Evolutionary conservation across 2,113 vertebrate species (phyloP).

Genomic region (Pleuronectes platessa): DNA sequence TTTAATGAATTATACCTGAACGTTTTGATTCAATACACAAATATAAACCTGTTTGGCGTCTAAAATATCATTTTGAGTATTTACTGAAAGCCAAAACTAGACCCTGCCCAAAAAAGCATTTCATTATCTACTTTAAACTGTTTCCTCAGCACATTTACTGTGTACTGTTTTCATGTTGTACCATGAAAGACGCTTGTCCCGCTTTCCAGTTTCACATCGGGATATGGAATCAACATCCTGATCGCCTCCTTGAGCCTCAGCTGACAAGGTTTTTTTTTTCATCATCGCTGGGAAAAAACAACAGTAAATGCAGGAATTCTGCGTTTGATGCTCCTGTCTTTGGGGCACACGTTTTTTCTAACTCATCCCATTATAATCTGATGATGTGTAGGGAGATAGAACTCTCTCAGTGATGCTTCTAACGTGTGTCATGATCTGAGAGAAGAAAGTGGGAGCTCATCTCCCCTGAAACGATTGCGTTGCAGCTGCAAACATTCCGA

Average conservation of each 20-base stretch:
- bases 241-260: constrained; percentile 9
- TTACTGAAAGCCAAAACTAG: too few relatives aligned
- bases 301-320: neutral
- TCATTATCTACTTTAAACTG: too few relatives aligned
- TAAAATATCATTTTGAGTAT: too few relatives aligned
- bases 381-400: constrained; percentile 21
- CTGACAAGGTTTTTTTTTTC: constrained; percentile 38
- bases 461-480: constrained; percentile 5
- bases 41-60: too few relatives aligned
- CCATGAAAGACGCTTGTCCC: neutral
- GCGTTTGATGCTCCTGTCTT: constrained; percentile 43
- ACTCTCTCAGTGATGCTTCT: constrained; percentile 16
- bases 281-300: constrained; percentile 13
- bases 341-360: neutral
- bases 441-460: constrained; percentile 28
- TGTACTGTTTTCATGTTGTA: neutral
- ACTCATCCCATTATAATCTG: constrained; percentile 46
- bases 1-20: too few relatives aligned
- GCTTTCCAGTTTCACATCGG: constrained; percentile 25
- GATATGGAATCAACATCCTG: constrained; percentile 4
- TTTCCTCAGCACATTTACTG: neutral
- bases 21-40: too few relatives aligned
- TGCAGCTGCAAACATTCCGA: constrained; percentile 13
- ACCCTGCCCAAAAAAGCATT: too few relatives aligned
- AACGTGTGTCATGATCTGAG: constrained; percentile 37